Base-by-base conservation (phyloP, 2,888 invertebrate genomes). In the Drosophila suboccidentalis region DNA sequence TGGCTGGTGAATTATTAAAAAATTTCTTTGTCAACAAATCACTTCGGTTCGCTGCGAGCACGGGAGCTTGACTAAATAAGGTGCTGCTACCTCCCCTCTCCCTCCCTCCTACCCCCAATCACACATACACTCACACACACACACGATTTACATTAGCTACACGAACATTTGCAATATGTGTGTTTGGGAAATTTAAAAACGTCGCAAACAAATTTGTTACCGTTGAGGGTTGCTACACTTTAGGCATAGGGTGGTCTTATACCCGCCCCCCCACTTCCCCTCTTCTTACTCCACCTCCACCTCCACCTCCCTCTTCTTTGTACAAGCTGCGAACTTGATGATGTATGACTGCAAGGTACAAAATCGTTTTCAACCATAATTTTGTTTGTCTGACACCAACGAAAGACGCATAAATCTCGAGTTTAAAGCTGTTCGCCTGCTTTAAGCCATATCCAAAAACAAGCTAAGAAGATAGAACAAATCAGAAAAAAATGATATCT, bases 11-110 rank as follows among this genome's bases (percentile, higher is more conserved):
- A 86, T 89, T 89, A 89, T 89, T 90, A 84, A 84, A 89, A 89
- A 89, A 90, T 90, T 84, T 90, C 81, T 82, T 89, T 90, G 89
- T 89, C 90, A 91, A 91, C 91, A 90, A 91, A 90, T 90, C 91
- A 90, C 85, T 89, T 89, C 66, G 81, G 41, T 62, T 61, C 55
- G 64, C 57, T 62, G 60, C 60, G 19, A 41, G 64, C 61, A 46
- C 60, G 65, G 66, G 53, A 75, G 67, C 55, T 75, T 67, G 70
- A 76, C 78, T 86, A 86, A 88, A 83, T 85, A 88, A 86, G 87
- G 84, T 78, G 74, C 71, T 73, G 74, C 69, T 73, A 65, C 68
- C 1, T 13, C 39, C 57, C 19, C n/a, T n/a, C n/a, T n/a, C n/a
- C n/a, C n/a, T n/a, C n/a, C 32, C 41, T 49, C 51, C 22, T 4